Evolutionary conservation across 2,113 vertebrate species (phyloP).

Genomic region (Podilymbus podiceps): DNA sequence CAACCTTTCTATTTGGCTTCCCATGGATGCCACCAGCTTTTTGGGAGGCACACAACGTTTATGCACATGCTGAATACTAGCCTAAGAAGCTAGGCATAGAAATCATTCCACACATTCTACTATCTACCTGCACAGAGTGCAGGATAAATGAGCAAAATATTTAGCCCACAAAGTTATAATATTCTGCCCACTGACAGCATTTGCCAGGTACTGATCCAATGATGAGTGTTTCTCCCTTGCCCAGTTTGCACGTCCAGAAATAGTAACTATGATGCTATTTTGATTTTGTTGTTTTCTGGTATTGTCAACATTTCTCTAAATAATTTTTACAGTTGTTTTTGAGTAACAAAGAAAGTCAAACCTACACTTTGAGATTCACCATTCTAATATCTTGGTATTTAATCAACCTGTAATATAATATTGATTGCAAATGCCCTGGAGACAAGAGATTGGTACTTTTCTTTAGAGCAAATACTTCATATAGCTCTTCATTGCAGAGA

Average conservation of each 20-base stretch:
- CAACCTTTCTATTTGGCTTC: not conserved
- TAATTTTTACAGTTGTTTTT: not conserved
- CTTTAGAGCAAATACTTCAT: not conserved
- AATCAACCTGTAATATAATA: slow-evolving; percentile 49
- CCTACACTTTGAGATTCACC: not conserved
- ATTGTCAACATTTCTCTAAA: slow-evolving; percentile 4
- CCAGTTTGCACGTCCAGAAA: not conserved
- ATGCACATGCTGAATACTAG: not conserved
- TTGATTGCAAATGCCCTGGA: slow-evolving; percentile 28
- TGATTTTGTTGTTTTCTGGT: not conserved
- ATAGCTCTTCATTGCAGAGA: slow-evolving; percentile 21
- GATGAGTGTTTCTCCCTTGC: not conserved
- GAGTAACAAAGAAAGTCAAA: not conserved
- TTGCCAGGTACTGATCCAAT: not conserved
- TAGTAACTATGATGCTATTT: not conserved
- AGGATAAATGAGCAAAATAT: not conserved
- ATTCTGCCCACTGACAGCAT: not conserved
- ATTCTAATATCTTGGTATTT: slow-evolving; percentile 35
- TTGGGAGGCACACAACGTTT: not conserved
- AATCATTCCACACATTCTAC: not conserved
- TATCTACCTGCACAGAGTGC: not conserved
- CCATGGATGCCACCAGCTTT: not conserved
- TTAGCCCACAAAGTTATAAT: not conserved
- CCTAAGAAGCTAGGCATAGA: not conserved
- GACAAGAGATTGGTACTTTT: not conserved